phyloP scores from a whole-genome alignment of 2,888 invertebrate species.

The Boloria euphrosyne region DNA sequence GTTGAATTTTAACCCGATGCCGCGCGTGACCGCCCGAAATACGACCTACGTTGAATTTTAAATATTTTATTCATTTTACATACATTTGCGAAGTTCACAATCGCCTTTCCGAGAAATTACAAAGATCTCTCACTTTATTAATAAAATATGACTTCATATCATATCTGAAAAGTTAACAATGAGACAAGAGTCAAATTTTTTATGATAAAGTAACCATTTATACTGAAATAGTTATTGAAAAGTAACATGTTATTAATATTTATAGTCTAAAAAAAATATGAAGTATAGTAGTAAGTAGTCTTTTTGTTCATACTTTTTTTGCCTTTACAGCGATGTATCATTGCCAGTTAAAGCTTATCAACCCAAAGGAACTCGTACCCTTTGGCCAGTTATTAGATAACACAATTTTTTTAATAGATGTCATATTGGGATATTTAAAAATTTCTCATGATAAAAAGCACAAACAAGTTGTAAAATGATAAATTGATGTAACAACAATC shows the following conservation, averaged over 20 bases:
- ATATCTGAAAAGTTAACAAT: neutral
- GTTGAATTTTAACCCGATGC: slow-evolving; percentile 66
- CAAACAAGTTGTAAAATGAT: neutral
- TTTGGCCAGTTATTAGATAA: too few relatives aligned
- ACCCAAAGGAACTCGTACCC: too few relatives aligned
- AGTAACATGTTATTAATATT: too few relatives aligned
- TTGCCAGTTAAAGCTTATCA: too few relatives aligned
- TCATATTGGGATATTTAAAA: too few relatives aligned
- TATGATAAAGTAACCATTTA: too few relatives aligned
- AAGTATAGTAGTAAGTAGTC: too few relatives aligned
- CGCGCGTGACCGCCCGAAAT: slow-evolving; percentile 44
- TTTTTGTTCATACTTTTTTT: too few relatives aligned
- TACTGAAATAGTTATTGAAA: too few relatives aligned
- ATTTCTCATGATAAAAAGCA: neutral
- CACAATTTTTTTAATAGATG: too few relatives aligned
- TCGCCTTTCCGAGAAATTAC: slow-evolving; percentile 31
- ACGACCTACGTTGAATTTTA: slow-evolving; percentile 43
- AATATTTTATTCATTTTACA: slow-evolving; percentile 44
- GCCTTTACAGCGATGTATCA: too few relatives aligned
- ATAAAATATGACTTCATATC: slow-evolving; percentile 17
- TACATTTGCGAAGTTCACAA: slow-evolving; percentile 33
- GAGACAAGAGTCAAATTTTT: too few relatives aligned
- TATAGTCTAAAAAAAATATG: neutral
- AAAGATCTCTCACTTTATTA: slow-evolving; percentile 26
- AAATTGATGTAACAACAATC: neutral